phyloP scores from a whole-genome alignment of 92 coral and sea anemone species.

The Galaxea fascicularis region DNA sequence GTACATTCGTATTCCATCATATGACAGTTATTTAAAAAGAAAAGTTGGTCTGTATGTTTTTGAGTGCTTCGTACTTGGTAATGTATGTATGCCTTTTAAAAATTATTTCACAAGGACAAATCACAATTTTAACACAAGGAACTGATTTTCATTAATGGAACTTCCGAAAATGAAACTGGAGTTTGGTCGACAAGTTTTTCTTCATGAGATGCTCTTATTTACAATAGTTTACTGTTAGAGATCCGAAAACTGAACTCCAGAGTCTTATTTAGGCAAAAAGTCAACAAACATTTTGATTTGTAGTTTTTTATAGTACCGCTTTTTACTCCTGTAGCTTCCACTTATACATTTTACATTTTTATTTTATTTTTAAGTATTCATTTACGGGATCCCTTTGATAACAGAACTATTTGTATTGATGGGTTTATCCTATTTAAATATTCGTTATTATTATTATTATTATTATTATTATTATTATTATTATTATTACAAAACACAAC shows the following conservation, averaged over 20 bases:
- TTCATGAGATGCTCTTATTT: background rate
- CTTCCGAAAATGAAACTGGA: background rate
- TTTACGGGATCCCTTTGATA: background rate
- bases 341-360: no score
- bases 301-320: background rate
- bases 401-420: no score
- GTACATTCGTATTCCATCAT: background rate
- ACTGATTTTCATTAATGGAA: background rate
- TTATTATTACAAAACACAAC: no score
- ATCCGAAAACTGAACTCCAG: conserved; percentile 8
- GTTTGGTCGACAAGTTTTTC: background rate
- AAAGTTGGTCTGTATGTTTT: background rate
- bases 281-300: background rate
- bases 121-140: background rate
- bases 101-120: background rate
- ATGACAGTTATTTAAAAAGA: background rate
- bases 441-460: no score
- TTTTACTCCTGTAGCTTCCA: background rate
- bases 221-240: background rate
- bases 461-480: no score
- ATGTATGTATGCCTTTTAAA: no score
- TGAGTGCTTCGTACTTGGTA: no score
- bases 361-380: no score
- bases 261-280: no score
- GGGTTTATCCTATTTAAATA: no score